Percentiles rank a stretch among this genome's conserved stretches.
phyloP scores from a whole-genome alignment of 2,888 invertebrate species.

The Camptogramma bilineatum region DNA sequence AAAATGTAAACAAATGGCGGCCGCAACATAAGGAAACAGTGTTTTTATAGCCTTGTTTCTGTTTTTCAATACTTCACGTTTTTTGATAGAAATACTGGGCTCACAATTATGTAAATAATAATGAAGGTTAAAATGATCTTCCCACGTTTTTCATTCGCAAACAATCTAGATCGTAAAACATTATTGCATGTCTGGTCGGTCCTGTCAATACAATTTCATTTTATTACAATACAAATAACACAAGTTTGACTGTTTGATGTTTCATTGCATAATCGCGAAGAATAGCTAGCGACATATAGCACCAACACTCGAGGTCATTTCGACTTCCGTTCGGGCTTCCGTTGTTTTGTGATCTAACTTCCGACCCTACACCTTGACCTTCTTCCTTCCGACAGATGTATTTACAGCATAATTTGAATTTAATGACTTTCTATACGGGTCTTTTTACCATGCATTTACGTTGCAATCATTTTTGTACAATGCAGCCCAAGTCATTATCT shows the following conservation, averaged over 20 bases:
- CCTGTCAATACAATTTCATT: slow-evolving; percentile 2
- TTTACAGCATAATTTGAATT: slow-evolving; percentile 26
- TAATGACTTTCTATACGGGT: not conserved
- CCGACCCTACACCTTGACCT: slow-evolving; percentile 40
- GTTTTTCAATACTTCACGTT: too few relatives aligned
- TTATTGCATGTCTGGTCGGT: not conserved
- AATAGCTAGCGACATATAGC: slow-evolving; percentile 31
- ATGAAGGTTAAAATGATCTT: not conserved
- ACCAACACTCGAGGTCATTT: slow-evolving; percentile 41
- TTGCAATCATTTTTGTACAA: not conserved
- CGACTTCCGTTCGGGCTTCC: slow-evolving; percentile 47
- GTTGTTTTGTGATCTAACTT: slow-evolving; percentile 43
- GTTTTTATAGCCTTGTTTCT: too few relatives aligned
- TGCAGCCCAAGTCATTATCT: not conserved
- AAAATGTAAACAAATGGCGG: too few relatives aligned
- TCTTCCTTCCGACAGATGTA: slow-evolving; percentile 31
- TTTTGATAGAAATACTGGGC: too few relatives aligned
- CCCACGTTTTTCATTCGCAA: not conserved
- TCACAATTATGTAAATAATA: not conserved
- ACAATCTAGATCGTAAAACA: not conserved
- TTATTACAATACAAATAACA: slow-evolving; percentile 15
- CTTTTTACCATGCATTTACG: not conserved
- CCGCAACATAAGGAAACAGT: too few relatives aligned
- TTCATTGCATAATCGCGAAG: slow-evolving; percentile 34
- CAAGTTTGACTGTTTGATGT: slow-evolving; percentile 25